Evolutionary conservation across 2,888 invertebrate genomes (phyloP).

Genomic region (Calameuta filiformis): DNA sequence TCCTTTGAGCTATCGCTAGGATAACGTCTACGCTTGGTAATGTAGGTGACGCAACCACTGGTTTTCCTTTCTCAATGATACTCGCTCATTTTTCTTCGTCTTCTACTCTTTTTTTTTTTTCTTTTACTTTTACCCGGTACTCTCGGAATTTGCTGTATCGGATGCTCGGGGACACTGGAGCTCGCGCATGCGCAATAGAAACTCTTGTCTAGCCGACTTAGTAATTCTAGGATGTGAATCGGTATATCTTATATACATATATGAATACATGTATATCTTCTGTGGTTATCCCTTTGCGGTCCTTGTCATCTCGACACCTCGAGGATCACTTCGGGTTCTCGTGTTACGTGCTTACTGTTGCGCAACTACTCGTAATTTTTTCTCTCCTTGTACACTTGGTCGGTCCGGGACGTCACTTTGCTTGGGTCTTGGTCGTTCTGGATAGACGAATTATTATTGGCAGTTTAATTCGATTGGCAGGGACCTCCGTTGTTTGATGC

Average conservation of each 20-base stretch:
- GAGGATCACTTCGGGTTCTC: slow-evolving; percentile 25
- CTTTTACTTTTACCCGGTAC: not conserved
- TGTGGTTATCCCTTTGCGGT: slow-evolving; percentile 39
- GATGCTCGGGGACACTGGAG: not conserved
- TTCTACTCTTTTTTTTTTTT: not conserved
- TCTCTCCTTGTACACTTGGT: not conserved
- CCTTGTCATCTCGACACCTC: slow-evolving; percentile 19
- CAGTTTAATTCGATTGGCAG: not conserved
- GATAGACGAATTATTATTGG: not conserved
- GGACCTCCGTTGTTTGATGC: not conserved
- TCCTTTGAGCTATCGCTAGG: not conserved
- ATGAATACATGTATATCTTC: slow-evolving; percentile 25
- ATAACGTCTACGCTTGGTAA: not conserved
- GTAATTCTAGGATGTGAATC: slow-evolving; percentile 38
- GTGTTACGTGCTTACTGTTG: slow-evolving; percentile 21
- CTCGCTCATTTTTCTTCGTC: not conserved
- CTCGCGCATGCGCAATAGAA: not conserved
- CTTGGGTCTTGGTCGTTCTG: not conserved
- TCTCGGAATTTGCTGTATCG: not conserved
- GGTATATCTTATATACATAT: slow-evolving; percentile 14
- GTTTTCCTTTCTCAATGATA: slow-evolving; percentile 15
- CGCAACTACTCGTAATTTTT: slow-evolving; percentile 21
- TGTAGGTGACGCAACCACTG: not conserved
- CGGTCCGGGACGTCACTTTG: not conserved
- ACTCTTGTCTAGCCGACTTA: not conserved